A percentile compares a stretch with the other conserved stretches of the same genome.
These are phyloP conservation scores for Drosophila neocordata DNA, from an alignment of 1,140 invertebrate species.

Conservation along the genomic window DNA sequence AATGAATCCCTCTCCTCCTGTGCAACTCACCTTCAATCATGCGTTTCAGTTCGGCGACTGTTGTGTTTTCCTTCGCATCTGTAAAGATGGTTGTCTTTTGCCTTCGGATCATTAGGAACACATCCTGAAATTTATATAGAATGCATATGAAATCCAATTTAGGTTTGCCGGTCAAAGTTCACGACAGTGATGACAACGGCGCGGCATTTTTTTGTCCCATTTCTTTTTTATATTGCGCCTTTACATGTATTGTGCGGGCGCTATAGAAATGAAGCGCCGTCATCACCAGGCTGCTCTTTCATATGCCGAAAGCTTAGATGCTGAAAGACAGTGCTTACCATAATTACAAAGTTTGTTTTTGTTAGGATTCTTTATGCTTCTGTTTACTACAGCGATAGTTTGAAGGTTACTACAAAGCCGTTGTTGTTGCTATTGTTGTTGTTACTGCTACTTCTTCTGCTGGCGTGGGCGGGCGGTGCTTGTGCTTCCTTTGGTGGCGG, in stretches of 20 bases:
- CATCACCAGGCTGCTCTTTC: conserved; percentile 10
- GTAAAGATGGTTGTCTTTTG: conserved; percentile 99
- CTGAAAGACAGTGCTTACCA: conserved; percentile 50
- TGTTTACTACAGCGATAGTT: conserved; percentile 40
- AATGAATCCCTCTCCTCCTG: conserved; percentile 7
- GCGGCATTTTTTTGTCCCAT: conserved; percentile 16
- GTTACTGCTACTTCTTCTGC: conserved; percentile 21
- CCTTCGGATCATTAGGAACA: conserved; percentile 98
- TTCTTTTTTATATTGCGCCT: neutral
- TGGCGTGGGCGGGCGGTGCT: conserved; percentile 51
- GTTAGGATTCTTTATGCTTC: conserved; percentile 28
- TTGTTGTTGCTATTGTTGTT: conserved; percentile 33
- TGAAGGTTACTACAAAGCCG: conserved; percentile 36
- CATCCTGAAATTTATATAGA: conserved; percentile 87
- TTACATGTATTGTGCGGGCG: conserved; percentile 7
- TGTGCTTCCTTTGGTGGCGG: conserved; percentile 61
- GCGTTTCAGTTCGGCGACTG: conserved; percentile 96
- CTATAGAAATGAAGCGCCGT: conserved; percentile 28
- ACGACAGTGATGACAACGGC: conserved; percentile 14
- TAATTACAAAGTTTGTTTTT: conserved; percentile 51
- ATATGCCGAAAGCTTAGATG: conserved; percentile 6
- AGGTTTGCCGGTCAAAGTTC: conserved; percentile 66
- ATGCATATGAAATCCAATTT: neutral
- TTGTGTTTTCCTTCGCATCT: conserved; percentile 98
- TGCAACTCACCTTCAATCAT: conserved; percentile 93